phyloP scores from a whole-genome alignment of 2,888 invertebrate species.

The Archips xylosteana region DNA sequence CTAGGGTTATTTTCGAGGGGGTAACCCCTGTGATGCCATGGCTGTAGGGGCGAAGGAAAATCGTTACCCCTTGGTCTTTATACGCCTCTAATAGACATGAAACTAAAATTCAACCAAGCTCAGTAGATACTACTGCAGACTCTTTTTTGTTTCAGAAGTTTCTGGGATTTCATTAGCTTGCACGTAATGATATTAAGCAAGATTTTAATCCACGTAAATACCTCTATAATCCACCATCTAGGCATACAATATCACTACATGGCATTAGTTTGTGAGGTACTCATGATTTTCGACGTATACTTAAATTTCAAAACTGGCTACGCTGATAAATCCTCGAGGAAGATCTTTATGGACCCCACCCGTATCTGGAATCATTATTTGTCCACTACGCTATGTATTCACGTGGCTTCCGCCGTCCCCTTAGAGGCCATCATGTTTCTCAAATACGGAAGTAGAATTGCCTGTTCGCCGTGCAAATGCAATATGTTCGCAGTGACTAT shows the following conservation, averaged over 20 bases:
- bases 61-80: too few relatives aligned
- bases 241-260: conserved; percentile 42
- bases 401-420: conserved; percentile 53
- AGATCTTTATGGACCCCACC: conserved; percentile 47
- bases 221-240: conserved; percentile 46
- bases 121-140: too few relatives aligned
- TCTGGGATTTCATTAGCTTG: conserved; percentile 51
- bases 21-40: too few relatives aligned
- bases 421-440: conserved; percentile 51
- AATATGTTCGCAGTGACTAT: conserved; percentile 48
- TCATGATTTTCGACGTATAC: conserved; percentile 50
- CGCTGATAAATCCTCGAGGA: conserved; percentile 44
- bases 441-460: conserved; percentile 48
- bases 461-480: conserved; percentile 48
- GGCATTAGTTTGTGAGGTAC: conserved; percentile 46
- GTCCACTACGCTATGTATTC: conserved; percentile 53
- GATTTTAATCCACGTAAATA: conserved; percentile 49
- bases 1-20: too few relatives aligned
- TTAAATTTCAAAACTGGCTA: conserved; percentile 53
- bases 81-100: too few relatives aligned
- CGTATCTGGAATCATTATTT: conserved; percentile 49
- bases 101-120: too few relatives aligned
- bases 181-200: conserved; percentile 45
- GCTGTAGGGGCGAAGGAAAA: too few relatives aligned
- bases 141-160: conserved; percentile 49